Percentiles rank a stretch among this genome's conserved stretches.
These are phyloP conservation scores for Aythya baeri DNA, from an alignment of 2,113 vertebrate genomes.

Conservation along the genomic window DNA sequence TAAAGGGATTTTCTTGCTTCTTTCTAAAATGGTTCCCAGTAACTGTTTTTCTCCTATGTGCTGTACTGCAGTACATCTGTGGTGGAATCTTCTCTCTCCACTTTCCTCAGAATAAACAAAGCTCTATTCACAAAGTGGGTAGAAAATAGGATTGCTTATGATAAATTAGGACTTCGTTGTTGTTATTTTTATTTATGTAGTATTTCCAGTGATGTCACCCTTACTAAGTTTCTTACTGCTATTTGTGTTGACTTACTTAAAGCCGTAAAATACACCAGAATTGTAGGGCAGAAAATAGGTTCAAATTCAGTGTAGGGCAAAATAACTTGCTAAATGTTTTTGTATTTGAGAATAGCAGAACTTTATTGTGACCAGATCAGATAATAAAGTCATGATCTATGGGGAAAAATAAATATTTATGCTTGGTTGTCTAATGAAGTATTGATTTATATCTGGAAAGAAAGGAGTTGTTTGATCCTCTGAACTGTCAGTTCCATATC, in stretches of 20 bases:
- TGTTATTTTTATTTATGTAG: neutral
- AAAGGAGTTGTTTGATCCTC: neutral
- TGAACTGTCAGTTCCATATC: accelerated
- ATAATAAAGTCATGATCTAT: neutral
- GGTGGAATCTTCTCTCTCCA: neutral
- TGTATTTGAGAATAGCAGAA: neutral
- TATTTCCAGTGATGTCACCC: neutral
- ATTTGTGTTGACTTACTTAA: neutral
- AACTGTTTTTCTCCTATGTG: neutral
- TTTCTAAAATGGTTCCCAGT: neutral
- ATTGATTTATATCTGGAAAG: neutral
- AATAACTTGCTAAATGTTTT: neutral
- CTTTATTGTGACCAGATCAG: neutral
- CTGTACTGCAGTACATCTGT: neutral
- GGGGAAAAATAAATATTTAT: neutral
- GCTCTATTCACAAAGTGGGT: neutral
- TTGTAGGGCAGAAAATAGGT: neutral
- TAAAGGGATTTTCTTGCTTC: neutral
- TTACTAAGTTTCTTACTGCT: neutral
- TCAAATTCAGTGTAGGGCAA: neutral
- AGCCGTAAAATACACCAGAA: neutral
- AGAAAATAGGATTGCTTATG: neutral
- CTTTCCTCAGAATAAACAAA: neutral
- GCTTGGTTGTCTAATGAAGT: neutral
- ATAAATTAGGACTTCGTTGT: neutral